Base-by-base conservation (phyloP, 2,113 vertebrate genomes). In the Menidia beryllina region DNA sequence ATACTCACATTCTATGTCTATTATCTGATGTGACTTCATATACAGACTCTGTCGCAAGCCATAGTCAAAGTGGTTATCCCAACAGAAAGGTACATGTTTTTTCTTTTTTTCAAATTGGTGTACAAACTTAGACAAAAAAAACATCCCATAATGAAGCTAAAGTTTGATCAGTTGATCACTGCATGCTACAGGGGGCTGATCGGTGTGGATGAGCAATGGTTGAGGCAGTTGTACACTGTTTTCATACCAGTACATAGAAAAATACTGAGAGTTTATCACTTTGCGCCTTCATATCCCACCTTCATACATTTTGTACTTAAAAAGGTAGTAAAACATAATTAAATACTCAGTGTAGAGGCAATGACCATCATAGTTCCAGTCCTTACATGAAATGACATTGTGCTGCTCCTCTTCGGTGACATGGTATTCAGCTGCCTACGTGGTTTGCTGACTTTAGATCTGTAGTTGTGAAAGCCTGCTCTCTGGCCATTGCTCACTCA, bases 1-100 rank as follows among this genome's bases (percentile, higher is more conserved):
- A 98, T 98, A 98, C 98, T 99, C 97, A 99, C 97, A 97, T 98
- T 98, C 96, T 99, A 98, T 99, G 97, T 99, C 97, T 99, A 99
- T 99, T 99, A 99, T 99, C 96, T 99, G 97, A 99, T 99, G 97
- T 99, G 97, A 99, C 97, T 99, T 99, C 97, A 98, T 98, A 99
- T 99, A 98, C 98, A 99, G 98, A 99, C 96, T 99, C 98, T 99
- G 97, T 99, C 98, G 97, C 97, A 99, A 98, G 98, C 98, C 98
- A 99, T 99, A 99, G 98, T 99, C 97, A 99, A 99, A 99, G 98
- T 99, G 98, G 98, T 99, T 99, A 99, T 99, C 97, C 98, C 98
- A 98, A 99, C 98, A 98, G 98, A 99, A 99, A 99, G 98, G 98
- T 99, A 99, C 98, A 98, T 98, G 96, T 97, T 98, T 94, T n/a